Percentiles rank a stretch among this genome's conserved stretches.
phyloP scores from a whole-genome alignment of 64 coral and sea anemone species.

The Pocillopora damicornis region DNA sequence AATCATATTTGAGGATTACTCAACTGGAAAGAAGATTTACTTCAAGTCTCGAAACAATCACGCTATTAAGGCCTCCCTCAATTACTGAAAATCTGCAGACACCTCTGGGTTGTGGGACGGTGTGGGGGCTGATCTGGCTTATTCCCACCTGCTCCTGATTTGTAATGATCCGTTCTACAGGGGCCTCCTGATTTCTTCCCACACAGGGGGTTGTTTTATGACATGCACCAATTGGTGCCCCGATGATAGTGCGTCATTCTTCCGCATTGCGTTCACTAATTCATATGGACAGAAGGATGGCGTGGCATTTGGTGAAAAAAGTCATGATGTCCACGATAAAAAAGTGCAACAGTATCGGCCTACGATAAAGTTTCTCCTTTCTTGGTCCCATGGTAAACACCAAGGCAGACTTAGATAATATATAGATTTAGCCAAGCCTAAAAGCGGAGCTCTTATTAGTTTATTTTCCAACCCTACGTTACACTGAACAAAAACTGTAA shows the following conservation, averaged over 20 bases:
- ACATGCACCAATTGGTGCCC: not conserved
- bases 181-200: not conserved
- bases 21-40: not conserved
- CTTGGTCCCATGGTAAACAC: too few relatives aligned
- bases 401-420: too few relatives aligned
- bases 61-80: not conserved
- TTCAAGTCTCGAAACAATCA: not conserved
- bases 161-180: not conserved
- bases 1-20: not conserved
- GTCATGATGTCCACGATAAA: not conserved
- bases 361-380: not conserved
- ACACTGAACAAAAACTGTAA: too few relatives aligned
- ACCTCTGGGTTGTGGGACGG: not conserved
- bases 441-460: too few relatives aligned
- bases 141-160: not conserved
- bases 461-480: too few relatives aligned
- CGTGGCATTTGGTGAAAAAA: not conserved
- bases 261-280: not conserved
- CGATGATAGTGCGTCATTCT: not conserved
- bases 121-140: not conserved
- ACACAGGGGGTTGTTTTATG: not conserved
- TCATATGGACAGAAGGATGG: not conserved
- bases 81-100: not conserved
- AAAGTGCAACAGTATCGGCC: conserved; percentile 1
- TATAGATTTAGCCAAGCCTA: too few relatives aligned